Percentiles rank a stretch among this genome's conserved stretches.
phyloP scores from a whole-genome alignment of 1,140 invertebrate species.

The Lysiphlebus fabarum region DNA sequence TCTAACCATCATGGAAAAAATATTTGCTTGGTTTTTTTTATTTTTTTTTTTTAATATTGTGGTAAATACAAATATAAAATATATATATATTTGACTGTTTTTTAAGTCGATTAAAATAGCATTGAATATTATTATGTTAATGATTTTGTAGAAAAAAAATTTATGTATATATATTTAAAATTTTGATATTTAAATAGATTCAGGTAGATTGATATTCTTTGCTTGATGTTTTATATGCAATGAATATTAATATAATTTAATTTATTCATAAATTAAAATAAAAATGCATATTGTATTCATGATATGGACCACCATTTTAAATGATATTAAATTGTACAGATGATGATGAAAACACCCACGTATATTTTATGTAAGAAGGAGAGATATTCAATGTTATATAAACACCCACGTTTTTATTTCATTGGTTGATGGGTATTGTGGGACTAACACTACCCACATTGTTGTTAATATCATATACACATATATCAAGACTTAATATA shows the following conservation, averaged over 20 bases:
- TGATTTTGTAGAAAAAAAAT: no score
- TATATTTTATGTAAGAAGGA: constrained; percentile 26
- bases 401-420: constrained; percentile 43
- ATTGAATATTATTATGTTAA: no score
- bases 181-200: no score
- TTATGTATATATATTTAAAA: no score
- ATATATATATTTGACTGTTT: not conserved
- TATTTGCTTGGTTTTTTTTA: not conserved
- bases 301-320: constrained; percentile 42
- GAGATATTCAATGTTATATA: constrained; percentile 32
- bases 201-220: no score
- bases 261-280: not conserved
- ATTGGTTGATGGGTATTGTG: constrained; percentile 34
- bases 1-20: not conserved
- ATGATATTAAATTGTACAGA: constrained; percentile 38
- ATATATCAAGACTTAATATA: no score
- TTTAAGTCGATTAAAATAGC: no score
- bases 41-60: not conserved
- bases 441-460: no score
- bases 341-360: constrained; percentile 39
- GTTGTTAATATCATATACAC: no score
- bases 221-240: no score
- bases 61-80: not conserved
- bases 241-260: no score
- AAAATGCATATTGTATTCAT: not conserved